Percentiles rank a stretch among this genome's conserved stretches.
These are phyloP conservation scores for Isichthys henryi DNA, from an alignment of 2,113 vertebrate genomes.

Conservation along the genomic window DNA sequence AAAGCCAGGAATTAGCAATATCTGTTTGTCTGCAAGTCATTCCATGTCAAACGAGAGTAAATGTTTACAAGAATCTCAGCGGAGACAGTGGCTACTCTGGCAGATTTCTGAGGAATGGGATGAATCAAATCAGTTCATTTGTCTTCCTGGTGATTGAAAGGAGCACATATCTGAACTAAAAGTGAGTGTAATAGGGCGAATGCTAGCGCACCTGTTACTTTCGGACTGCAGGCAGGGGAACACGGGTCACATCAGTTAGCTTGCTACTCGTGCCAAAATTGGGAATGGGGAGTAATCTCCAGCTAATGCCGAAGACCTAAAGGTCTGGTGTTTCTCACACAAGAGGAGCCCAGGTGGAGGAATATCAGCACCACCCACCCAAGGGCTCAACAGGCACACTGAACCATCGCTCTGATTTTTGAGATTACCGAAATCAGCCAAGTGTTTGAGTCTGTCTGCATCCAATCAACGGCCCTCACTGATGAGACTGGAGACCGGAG, in stretches of 20 bases:
- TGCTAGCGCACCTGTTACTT: background rate
- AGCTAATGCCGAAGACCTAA: background rate
- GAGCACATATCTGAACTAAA: background rate
- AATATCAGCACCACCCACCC: background rate
- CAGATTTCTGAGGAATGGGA: background rate
- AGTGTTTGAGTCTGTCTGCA: background rate
- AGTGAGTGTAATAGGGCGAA: background rate
- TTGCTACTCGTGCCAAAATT: background rate
- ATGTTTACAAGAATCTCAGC: background rate
- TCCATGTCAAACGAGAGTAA: background rate
- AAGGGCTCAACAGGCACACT: background rate
- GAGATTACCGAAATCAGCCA: background rate
- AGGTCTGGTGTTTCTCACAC: background rate
- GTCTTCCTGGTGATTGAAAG: background rate
- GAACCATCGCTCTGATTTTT: background rate
- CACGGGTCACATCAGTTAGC: background rate
- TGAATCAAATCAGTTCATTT: conserved; percentile 1
- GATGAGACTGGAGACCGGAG: background rate
- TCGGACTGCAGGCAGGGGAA: background rate
- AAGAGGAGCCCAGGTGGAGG: background rate
- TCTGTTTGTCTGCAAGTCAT: background rate
- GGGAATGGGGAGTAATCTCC: background rate
- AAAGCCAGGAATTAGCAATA: background rate
- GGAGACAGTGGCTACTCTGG: background rate
- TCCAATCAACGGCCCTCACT: background rate